These are phyloP conservation scores for Cyclargus thomasi DNA, from an alignment of 1,140 invertebrate genomes.

Conservation along the genomic window DNA sequence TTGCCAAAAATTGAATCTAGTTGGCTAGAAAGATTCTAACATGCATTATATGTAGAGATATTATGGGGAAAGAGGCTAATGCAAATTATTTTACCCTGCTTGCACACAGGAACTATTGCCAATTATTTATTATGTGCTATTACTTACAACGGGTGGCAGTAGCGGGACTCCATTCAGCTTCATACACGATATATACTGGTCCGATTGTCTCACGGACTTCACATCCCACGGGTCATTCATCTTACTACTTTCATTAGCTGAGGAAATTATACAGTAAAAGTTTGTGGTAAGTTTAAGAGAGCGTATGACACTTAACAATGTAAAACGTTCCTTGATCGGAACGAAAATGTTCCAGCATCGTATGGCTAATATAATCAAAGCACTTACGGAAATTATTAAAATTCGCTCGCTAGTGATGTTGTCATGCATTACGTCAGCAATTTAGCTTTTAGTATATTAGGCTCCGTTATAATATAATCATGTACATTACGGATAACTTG, in stretches of 20 bases:
- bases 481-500: not conserved
- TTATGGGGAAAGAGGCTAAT: too few relatives aligned
- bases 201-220: conserved; percentile 55
- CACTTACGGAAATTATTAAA: conserved; percentile 16
- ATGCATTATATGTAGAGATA: too few relatives aligned
- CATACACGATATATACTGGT: conserved; percentile 77
- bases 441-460: conserved; percentile 18
- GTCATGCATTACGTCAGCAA: conserved; percentile 56
- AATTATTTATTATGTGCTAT: too few relatives aligned
- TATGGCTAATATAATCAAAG: conserved; percentile 19
- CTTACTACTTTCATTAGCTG: conserved; percentile 22
- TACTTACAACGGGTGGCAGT: conserved; percentile 78
- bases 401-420: conserved; percentile 37
- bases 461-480: not conserved
- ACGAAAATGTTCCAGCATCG: not conserved
- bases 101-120: too few relatives aligned
- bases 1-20: too few relatives aligned
- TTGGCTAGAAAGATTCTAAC: too few relatives aligned
- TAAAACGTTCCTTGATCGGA: not conserved
- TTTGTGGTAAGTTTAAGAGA: too few relatives aligned
- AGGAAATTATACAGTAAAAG: not conserved
- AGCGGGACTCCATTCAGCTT: conserved; percentile 79
- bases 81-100: too few relatives aligned
- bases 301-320: not conserved
- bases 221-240: conserved; percentile 72